These are phyloP conservation scores for Stichopus chloronotus DNA, from an alignment of 35 echinoderm and acorn worm species.

Conservation along the genomic window DNA sequence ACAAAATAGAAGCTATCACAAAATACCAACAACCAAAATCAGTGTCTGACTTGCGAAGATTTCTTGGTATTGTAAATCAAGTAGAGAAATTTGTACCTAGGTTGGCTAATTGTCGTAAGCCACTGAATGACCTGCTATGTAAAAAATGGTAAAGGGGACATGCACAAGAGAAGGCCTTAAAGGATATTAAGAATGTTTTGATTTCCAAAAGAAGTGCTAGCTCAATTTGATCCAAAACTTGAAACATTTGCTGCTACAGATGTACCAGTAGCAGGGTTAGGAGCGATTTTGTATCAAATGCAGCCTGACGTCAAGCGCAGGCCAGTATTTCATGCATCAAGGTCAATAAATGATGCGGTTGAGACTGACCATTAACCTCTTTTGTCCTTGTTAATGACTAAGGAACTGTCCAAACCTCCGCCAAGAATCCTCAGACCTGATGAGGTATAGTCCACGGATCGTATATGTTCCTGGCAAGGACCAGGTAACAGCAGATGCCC, in stretches of 20 bases:
- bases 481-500: neutral
- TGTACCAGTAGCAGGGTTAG: constrained; percentile 10
- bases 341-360: constrained; percentile 30
- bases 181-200: constrained; percentile 43
- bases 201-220: neutral
- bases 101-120: neutral
- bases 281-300: too few relatives aligned
- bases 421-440: constrained; percentile 50
- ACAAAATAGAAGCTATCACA: constrained; percentile 17
- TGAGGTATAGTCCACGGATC: neutral
- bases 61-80: constrained; percentile 57
- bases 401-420: constrained; percentile 53
- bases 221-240: constrained; percentile 56
- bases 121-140: neutral
- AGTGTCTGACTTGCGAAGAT: neutral
- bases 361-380: constrained; percentile 64
- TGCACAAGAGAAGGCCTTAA: constrained; percentile 36
- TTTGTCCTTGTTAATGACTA: constrained; percentile 41
- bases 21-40: neutral
- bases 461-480: neutral
- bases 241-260: constrained; percentile 50
- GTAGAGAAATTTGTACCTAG: constrained; percentile 40
- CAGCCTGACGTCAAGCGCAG: constrained; percentile 33
- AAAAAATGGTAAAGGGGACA: constrained; percentile 35
- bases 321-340: constrained; percentile 25